Evolutionary conservation across 2,797 vertebrate genomes (phyloP), one percentile per base, ranked within the genome.

Genomic region (Oophaga sylvatica): DNA sequence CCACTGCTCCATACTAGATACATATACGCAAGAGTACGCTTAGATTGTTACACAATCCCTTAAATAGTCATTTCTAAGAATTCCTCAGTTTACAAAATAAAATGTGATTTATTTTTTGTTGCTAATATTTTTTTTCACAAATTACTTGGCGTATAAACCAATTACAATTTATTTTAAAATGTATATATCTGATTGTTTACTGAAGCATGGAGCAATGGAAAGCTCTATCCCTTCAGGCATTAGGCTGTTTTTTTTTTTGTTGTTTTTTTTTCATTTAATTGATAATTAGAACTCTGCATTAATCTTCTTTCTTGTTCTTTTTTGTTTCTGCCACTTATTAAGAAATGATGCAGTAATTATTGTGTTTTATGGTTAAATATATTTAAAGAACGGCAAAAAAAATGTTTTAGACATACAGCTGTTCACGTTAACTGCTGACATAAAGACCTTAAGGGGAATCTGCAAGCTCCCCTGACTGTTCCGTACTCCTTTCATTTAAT

Each of bases 261-360:
- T n/a, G n/a, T 53, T 9, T 53, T 53, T 9, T 53, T 53, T 1
- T 53, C 11, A 53, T 53, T 53, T 9, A 29, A 53, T 77, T n/a
- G 70, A 65, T 87, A 87, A 87, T 87, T 81, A 20, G 86, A 67
- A 57, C 15, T 65, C 41, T 82, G 12, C 86, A 82, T 82, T 82
- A 56, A 76, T 87, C 67, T 81, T 65, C 82, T 53, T 81, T 87
- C 63, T 56, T n/a, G n/a, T 81, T 65, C 75, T 56, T 80, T 71
- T 67, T 70, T 65, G 31, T 84, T 85, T 79, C 60, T 81, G 62
- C 35, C 35, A 67, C 26, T 85, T 76, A 85, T 78, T 79, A 31
- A 79, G n/a, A 70, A 83, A 79, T 79, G 70, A 84, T 76, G 48
- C 75, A 35, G 81, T 26, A 84, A 88, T 88, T 62, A 88, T n/a